Conservation (phyloP, 2,113 vertebrate genomes). For the Alethe diademata region DNA sequence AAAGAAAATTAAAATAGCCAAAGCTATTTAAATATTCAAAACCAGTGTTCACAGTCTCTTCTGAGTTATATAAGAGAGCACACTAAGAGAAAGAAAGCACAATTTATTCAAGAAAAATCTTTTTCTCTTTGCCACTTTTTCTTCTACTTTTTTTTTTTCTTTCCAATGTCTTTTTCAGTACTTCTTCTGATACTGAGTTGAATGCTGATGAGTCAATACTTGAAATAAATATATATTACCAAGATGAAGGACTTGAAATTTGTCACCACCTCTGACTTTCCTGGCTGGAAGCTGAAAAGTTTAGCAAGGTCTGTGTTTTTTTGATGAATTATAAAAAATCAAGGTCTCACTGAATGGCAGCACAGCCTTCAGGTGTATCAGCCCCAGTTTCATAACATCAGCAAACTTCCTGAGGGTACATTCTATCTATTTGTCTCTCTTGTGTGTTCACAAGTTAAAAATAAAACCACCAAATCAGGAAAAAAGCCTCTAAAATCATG, state of each 20-base stretch:
- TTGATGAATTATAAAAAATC: not conserved
- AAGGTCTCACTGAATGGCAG: not conserved
- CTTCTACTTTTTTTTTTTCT: not conserved
- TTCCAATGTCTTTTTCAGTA: not conserved
- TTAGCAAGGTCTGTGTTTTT: not conserved
- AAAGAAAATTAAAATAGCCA: not conserved
- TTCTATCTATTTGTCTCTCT: not conserved
- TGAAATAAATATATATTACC: not conserved
- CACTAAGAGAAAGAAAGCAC: not conserved
- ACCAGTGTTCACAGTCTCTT: not conserved
- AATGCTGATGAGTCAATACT: not conserved
- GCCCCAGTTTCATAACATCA: not conserved
- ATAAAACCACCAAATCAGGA: not conserved
- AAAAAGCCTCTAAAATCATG: not conserved
- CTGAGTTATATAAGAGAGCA: not conserved
- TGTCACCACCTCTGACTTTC: not conserved
- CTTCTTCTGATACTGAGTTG: not conserved
- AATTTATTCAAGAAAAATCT: not conserved
- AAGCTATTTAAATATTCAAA: not conserved
- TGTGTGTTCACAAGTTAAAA: not conserved
- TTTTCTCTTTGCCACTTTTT: not conserved
- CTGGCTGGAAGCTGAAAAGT: not conserved
- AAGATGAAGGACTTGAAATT: not conserved
- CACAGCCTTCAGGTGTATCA: not conserved
- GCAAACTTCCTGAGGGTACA: not conserved